These are phyloP conservation scores for Gouania willdenowi DNA, from an alignment of 2,797 vertebrate species.

Conservation along the genomic window DNA sequence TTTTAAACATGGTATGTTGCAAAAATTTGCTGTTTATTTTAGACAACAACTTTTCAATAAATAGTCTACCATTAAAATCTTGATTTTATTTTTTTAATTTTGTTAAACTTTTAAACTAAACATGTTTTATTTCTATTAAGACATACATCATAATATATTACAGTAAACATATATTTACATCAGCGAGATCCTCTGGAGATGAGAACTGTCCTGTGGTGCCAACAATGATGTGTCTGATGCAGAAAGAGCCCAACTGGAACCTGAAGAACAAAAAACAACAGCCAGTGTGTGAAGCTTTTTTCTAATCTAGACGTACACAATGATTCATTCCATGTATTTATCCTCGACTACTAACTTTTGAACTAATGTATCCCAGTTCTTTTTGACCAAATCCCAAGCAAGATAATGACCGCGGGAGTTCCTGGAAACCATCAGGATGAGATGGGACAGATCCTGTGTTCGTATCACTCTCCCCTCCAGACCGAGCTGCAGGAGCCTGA, in stretches of 20 bases:
- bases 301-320: too few species aligned
- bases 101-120: too few species aligned
- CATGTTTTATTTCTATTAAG: too few species aligned
- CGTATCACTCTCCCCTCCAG: constrained; percentile 75
- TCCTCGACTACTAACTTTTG: constrained; percentile 77
- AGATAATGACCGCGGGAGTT: constrained; percentile 68
- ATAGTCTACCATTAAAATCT: too few species aligned
- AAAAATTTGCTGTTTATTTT: too few species aligned
- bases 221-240: constrained; percentile 67
- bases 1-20: too few species aligned
- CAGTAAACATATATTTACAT: constrained; percentile 53
- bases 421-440: constrained; percentile 68
- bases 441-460: constrained; percentile 67
- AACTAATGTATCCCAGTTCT: constrained; percentile 75
- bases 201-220: constrained; percentile 76
- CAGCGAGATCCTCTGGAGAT: constrained; percentile 69
- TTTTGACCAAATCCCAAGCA: constrained; percentile 79
- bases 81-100: too few species aligned
- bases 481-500: constrained; percentile 71
- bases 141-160: too few species aligned
- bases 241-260: constrained; percentile 76
- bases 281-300: neutral
- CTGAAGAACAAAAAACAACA: constrained; percentile 38
- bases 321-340: neutral
- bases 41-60: too few species aligned